phyloP scores from a whole-genome alignment of 1,140 invertebrate genomes.

The Trachymyrmex septentrionalis region DNA sequence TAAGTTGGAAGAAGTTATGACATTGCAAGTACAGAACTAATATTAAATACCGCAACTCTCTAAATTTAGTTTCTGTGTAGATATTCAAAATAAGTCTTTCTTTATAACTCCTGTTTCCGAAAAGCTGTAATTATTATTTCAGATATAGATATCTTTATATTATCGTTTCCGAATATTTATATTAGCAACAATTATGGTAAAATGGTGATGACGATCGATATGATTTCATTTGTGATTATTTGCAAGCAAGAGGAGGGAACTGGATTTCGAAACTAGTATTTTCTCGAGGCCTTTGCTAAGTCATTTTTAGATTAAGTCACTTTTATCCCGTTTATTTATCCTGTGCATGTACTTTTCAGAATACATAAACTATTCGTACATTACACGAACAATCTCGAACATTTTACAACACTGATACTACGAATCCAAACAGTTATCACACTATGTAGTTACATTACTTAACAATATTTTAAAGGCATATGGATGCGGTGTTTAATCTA shows the following conservation, averaged over 20 bases:
- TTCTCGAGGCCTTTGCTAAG: constrained; percentile 18
- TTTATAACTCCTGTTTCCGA: neutral
- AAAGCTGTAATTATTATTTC: constrained; percentile 26
- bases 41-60: neutral
- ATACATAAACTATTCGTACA: constrained; percentile 53
- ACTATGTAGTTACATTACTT: constrained; percentile 49
- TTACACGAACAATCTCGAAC: constrained; percentile 52
- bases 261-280: neutral
- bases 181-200: constrained; percentile 13
- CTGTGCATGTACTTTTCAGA: constrained; percentile 52
- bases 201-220: constrained; percentile 19
- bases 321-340: constrained; percentile 52
- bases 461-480: constrained; percentile 65
- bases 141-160: constrained; percentile 17
- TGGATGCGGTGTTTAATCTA: constrained; percentile 69
- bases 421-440: constrained; percentile 27
- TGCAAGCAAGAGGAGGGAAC: neutral
- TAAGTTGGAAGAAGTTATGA: constrained; percentile 58
- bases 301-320: constrained; percentile 6
- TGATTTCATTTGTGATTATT: constrained; percentile 31
- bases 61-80: constrained; percentile 30
- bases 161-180: neutral
- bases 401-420: constrained; percentile 46
- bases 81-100: neutral
- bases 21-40: constrained; percentile 31